A percentile compares a stretch with the other conserved stretches of the same genome.
Conservation (phyloP, 2,797 vertebrate species). For the Characodon lateralis region DNA sequence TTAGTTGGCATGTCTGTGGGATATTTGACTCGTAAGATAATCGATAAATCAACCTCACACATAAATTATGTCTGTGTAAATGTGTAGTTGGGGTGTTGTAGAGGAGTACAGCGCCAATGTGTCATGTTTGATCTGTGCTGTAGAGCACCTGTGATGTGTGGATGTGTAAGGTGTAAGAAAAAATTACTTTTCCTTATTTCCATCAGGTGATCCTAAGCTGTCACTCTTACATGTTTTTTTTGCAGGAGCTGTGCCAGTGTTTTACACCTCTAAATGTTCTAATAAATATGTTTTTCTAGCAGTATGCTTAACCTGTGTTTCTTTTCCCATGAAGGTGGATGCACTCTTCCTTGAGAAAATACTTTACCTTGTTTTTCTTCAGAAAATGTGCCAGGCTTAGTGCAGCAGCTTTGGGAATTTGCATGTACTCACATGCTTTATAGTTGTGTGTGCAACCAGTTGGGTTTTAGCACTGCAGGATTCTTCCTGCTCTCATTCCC, state of each 20-base stretch:
- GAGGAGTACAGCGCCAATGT: slow-evolving; percentile 44
- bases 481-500: slow-evolving; percentile 43
- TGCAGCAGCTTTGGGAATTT: slow-evolving; percentile 18
- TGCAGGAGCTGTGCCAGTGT: slow-evolving; percentile 21
- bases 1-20: slow-evolving; percentile 52
- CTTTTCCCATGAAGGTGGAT: slow-evolving; percentile 12
- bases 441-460: slow-evolving; percentile 2
- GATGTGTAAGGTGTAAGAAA: slow-evolving; percentile 37
- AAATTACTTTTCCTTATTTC: slow-evolving; percentile 48
- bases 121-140: slow-evolving; percentile 48
- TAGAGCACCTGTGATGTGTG: slow-evolving; percentile 46
- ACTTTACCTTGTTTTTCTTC: background rate
- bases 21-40: slow-evolving; percentile 49
- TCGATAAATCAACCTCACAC: slow-evolving; percentile 55
- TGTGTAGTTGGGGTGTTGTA: slow-evolving; percentile 29
- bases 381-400: background rate
- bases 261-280: slow-evolving; percentile 4
- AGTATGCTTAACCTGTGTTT: background rate
- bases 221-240: slow-evolving; percentile 30
- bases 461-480: slow-evolving; percentile 49
- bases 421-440: slow-evolving; percentile 21
- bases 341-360: slow-evolving; percentile 17
- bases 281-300: background rate
- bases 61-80: slow-evolving; percentile 24
- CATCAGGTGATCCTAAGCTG: slow-evolving; percentile 31